Evolutionary conservation across 1,140 invertebrate species (phyloP).

Genomic region (Drosophila malerkotliana): DNA sequence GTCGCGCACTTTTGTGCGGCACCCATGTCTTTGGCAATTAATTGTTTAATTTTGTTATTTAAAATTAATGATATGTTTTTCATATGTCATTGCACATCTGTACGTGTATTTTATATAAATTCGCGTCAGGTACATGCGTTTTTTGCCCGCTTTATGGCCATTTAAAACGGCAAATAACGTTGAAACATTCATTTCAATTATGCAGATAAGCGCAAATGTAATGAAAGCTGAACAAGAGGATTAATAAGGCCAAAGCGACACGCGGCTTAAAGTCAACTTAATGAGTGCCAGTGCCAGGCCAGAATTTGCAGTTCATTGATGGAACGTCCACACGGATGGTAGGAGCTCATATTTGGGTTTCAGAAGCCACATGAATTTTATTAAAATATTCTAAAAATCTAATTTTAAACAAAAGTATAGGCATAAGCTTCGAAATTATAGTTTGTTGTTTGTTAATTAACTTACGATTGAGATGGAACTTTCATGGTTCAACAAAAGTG

Average conservation of each 20-base stretch:
- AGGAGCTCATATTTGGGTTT: neutral
- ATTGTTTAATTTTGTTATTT: constrained; percentile 82
- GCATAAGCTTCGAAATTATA: neutral
- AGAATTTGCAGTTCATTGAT: constrained; percentile 34
- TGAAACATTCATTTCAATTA: constrained; percentile 78
- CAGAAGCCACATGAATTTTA: neutral
- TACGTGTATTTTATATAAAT: constrained; percentile 34
- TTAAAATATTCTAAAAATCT: neutral
- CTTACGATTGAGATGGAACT: neutral
- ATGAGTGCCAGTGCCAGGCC: constrained; percentile 50
- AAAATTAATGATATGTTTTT: constrained; percentile 82
- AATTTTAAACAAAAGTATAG: neutral
- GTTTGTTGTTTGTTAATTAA: neutral
- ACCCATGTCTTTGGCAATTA: constrained; percentile 71
- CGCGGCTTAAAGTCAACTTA: constrained; percentile 74
- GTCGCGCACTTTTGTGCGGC: constrained; percentile 34
- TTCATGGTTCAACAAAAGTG: constrained; percentile 3
- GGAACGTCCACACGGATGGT: neutral
- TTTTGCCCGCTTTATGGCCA: constrained; percentile 23
- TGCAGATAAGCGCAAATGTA: constrained; percentile 79
- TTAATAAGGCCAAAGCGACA: constrained; percentile 57
- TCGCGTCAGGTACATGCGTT: constrained; percentile 18
- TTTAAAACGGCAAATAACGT: constrained; percentile 65
- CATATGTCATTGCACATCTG: constrained; percentile 76
- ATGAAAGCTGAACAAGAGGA: constrained; percentile 79